A percentile compares a stretch with the other conserved stretches of the same genome.
These are phyloP conservation scores for Brachystomella parvula DNA, from an alignment of 1,140 invertebrate genomes.

Conservation along the genomic window DNA sequence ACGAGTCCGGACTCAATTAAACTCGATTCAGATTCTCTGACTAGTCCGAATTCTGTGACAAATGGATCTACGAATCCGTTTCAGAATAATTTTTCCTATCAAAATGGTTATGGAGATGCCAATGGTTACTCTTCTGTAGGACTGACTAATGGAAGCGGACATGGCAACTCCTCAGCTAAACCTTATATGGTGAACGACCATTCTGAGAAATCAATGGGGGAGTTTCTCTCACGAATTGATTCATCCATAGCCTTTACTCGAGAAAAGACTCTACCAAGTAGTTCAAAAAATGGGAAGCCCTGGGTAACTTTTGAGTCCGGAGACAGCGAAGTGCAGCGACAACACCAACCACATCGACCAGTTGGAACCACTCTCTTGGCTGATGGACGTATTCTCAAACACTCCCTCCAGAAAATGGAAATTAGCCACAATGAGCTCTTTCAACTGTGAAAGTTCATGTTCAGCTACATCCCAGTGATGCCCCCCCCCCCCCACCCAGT, in stretches of 20 bases:
- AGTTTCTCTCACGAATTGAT: constrained; percentile 80
- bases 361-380: constrained; percentile 52
- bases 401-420: constrained; percentile 67
- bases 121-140: neutral
- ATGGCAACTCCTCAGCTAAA: neutral
- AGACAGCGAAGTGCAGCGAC: constrained; percentile 39
- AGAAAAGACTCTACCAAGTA: constrained; percentile 57
- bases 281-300: constrained; percentile 12
- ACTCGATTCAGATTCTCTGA: constrained; percentile 9
- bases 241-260: constrained; percentile 73
- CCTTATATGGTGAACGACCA: constrained; percentile 37
- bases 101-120: neutral
- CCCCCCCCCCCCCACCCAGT: too few species aligned
- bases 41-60: constrained; percentile 6
- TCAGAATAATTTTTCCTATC: neutral
- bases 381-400: constrained; percentile 65
- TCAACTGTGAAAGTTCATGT: constrained; percentile 72
- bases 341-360: constrained; percentile 49
- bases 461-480: too few species aligned
- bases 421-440: constrained; percentile 79
- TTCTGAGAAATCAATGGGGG: constrained; percentile 62
- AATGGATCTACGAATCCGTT: neutral
- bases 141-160: neutral
- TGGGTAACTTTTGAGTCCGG: constrained; percentile 36
- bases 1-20: constrained; percentile 21